Evolutionary conservation across 2,113 vertebrate genomes (phyloP), one percentile per base, ranked within the genome.

Genomic region (Todiramphus saurophagus): DNA sequence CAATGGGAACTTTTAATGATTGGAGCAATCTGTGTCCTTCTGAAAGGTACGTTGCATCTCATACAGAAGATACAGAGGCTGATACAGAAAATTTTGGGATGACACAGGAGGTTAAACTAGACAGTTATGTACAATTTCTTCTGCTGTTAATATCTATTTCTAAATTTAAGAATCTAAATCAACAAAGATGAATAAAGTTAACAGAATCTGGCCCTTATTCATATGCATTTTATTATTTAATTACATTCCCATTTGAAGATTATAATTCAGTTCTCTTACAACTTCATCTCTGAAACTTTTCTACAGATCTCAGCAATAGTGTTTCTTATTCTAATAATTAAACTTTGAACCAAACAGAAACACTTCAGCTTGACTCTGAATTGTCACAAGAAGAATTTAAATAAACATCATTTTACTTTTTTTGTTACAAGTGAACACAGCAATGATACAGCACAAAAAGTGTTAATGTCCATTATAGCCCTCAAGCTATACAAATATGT

Each of bases 181-280:
- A 64, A 31, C 56, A 37, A 43, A n/a, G 59, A 83, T 27, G 0
- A 78, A 15, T 77, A 59, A 60, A 31, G 18, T 53, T 89, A 70
- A 74, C 59, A 87, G 73, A 81, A 90, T 78, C 35, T 94, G 53
- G 13, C 33, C 44, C 53, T 89, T 43, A 44, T 16, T 87, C 80
- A 89, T 72, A 60, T 75, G 39, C 94, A 51, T 88, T 89, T 93
- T 83, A 86, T 87, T 51, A 62, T 86, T 88, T 94, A 93, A 91
- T 96, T 83, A 46, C 37, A 60, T 86, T 85, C 85, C 28, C 25
- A 41, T 87, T 87, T 89, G 48, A 63, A 44, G 30, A 66, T 69
- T 69, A 35, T 90, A 72, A 68, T 81, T 86, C 35, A 81, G 25
- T 87, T 83, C 56, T 94, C 24, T 74, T 62, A 83, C 0, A 0